These are phyloP conservation scores for Rhynchophorus ferrugineus DNA, from an alignment of 1,140 invertebrate genomes.

Conservation along the genomic window DNA sequence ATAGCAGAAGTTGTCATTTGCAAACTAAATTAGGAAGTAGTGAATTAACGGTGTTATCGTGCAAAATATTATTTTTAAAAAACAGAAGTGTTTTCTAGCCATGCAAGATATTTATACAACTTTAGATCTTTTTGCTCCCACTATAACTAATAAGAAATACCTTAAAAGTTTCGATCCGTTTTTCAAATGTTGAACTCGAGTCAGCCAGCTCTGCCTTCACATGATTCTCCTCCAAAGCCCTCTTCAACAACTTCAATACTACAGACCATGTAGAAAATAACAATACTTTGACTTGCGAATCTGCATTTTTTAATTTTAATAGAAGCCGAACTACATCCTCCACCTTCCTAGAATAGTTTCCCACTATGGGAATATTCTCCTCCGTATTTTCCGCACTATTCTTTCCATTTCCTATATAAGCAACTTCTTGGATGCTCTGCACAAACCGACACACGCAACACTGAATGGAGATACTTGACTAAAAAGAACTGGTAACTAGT, in stretches of 20 bases:
- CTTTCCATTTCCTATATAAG: conserved; percentile 47
- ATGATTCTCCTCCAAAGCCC: conserved; percentile 54
- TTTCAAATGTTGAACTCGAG: conserved; percentile 30
- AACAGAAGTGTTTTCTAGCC: too few relatives aligned
- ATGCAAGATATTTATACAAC: too few relatives aligned
- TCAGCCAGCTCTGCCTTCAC: conserved; percentile 39
- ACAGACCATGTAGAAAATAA: conserved; percentile 67
- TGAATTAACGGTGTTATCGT: too few relatives aligned
- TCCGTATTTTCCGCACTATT: conserved; percentile 25
- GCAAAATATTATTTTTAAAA: background rate
- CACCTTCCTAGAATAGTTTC: conserved; percentile 67
- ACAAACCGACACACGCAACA: conserved; percentile 63
- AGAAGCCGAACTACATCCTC: conserved; percentile 56
- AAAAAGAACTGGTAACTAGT: conserved; percentile 1
- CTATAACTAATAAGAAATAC: too few relatives aligned
- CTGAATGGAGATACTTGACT: conserved; percentile 26
- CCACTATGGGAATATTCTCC: conserved; percentile 39
- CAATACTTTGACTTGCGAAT: conserved; percentile 57
- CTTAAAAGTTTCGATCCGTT: conserved; percentile 50
- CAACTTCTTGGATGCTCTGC: conserved; percentile 48
- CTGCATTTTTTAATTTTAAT: conserved; percentile 47
- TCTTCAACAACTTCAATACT: conserved; percentile 54
- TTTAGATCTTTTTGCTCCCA: too few relatives aligned
- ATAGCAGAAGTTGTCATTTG: too few relatives aligned
- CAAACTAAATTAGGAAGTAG: too few relatives aligned